Percentiles rank a stretch among this genome's conserved stretches.
Conservation (phyloP, 2,113 vertebrate species). For the Galbula dea region DNA sequence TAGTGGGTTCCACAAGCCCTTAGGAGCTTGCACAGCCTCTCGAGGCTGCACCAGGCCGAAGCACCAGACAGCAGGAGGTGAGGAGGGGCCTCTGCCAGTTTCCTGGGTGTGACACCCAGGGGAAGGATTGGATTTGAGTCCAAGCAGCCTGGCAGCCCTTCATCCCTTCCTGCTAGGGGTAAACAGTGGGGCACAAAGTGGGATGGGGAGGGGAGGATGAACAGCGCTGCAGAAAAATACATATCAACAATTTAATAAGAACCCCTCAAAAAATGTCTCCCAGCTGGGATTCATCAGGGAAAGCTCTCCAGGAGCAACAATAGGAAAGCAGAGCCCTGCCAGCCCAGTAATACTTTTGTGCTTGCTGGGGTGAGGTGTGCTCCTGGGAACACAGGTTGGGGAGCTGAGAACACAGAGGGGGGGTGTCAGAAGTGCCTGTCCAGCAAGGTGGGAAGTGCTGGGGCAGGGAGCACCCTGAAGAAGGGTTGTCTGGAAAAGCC, state of each 20-base stretch:
- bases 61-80: not conserved
- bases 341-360: not conserved
- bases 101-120: not conserved
- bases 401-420: not conserved
- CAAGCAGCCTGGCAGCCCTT: not conserved
- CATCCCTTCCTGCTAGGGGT: not conserved
- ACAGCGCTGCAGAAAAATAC: not conserved
- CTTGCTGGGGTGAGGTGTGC: not conserved
- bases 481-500: not conserved
- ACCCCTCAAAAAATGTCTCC: not conserved
- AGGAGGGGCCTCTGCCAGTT: not conserved
- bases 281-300: constrained; percentile 47
- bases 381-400: not conserved
- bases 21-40: not conserved
- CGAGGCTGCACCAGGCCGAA: not conserved
- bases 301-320: constrained; percentile 1
- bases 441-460: not conserved
- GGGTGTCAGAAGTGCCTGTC: not conserved
- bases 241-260: not conserved
- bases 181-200: not conserved
- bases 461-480: not conserved
- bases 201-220: not conserved
- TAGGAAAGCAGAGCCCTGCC: not conserved
- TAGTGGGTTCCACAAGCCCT: not conserved
- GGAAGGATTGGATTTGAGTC: not conserved